Evolutionary conservation across 1,140 invertebrate species (phyloP).

Genomic region (Drosophila sucinea): DNA sequence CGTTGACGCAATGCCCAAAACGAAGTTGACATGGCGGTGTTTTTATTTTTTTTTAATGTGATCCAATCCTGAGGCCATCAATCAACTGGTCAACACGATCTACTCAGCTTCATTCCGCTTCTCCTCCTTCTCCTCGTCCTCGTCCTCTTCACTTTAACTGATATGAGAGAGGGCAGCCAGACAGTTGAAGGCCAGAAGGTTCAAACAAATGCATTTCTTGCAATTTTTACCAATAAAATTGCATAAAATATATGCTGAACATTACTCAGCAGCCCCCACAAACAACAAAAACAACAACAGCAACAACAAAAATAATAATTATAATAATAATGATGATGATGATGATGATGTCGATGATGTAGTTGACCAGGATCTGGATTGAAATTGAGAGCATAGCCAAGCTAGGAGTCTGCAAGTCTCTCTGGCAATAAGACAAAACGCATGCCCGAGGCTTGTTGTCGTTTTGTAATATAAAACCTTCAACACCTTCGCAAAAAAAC

Average conservation of each 20-base stretch:
- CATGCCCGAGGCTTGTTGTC: conserved; percentile 42
- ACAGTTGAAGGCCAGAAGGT: conserved; percentile 40
- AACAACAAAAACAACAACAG: neutral
- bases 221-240: conserved; percentile 71
- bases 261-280: conserved; percentile 46
- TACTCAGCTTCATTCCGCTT: conserved; percentile 3
- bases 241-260: conserved; percentile 71
- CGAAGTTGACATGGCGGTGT: conserved; percentile 69
- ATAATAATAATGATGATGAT: too few species aligned
- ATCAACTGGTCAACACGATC: conserved; percentile 49
- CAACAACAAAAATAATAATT: neutral
- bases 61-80: conserved; percentile 55
- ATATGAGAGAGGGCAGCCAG: neutral
- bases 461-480: conserved; percentile 59
- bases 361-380: neutral
- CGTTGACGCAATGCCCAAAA: conserved; percentile 70
- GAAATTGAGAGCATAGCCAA: conserved; percentile 4
- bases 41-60: conserved; percentile 39
- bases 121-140: neutral
- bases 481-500: conserved; percentile 67
- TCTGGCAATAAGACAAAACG: conserved; percentile 28
- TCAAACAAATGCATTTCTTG: conserved; percentile 39
- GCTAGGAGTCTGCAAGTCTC: conserved; percentile 1
- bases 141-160: neutral
- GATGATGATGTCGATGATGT: conserved; percentile 2